These are phyloP conservation scores for Budorcas taxicolor DNA, from an alignment of 2,113 vertebrate genomes.

Conservation along the genomic window DNA sequence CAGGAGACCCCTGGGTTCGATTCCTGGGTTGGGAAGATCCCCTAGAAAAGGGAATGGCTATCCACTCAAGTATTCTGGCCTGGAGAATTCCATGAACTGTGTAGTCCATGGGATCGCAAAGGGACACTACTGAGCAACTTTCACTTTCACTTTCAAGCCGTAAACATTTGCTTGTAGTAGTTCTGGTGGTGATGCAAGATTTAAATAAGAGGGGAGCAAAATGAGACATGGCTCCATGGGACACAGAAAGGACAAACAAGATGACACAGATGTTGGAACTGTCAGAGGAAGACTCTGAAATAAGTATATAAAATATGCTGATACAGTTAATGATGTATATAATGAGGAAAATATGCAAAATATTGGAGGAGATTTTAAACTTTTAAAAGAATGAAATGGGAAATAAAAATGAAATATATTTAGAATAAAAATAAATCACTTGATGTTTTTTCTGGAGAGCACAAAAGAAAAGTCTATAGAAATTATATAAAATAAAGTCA, in stretches of 20 bases:
- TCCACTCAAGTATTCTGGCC: background rate
- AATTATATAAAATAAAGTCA: background rate
- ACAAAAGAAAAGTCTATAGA: background rate
- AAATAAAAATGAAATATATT: background rate
- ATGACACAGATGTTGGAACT: background rate
- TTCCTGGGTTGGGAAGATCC: background rate
- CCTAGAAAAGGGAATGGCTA: background rate
- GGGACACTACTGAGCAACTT: background rate
- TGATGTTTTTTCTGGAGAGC: background rate
- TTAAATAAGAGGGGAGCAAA: background rate
- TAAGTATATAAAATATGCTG: background rate
- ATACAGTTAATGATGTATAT: background rate
- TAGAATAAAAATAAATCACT: background rate
- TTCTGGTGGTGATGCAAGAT: background rate
- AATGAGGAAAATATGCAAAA: background rate
- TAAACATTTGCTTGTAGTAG: background rate
- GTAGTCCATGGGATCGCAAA: background rate
- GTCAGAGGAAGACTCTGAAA: background rate
- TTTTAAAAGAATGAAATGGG: background rate
- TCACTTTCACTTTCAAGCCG: background rate
- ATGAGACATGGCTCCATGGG: background rate
- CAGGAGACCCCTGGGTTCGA: background rate
- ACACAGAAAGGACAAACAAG: background rate
- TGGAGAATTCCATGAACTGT: background rate
- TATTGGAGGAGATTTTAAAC: background rate